Conservation (phyloP, 2,113 vertebrate genomes). For the Podarcis cretensis region DNA sequence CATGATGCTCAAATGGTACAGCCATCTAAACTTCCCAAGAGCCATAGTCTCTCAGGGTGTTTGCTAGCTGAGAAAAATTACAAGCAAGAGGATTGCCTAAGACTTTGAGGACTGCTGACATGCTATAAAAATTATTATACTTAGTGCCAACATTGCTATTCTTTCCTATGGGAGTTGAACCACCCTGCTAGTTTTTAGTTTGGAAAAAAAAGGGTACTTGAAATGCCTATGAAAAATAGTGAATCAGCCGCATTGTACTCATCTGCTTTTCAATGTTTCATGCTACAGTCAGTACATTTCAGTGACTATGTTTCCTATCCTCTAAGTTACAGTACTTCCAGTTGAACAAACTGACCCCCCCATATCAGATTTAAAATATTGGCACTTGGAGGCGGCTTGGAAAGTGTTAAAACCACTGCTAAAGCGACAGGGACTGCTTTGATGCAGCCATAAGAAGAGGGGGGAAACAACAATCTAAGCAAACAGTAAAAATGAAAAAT, state of each 20-base stretch:
- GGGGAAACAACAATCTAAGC: slow-evolving; percentile 32
- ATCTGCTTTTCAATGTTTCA: not conserved
- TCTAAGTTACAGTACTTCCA: not conserved
- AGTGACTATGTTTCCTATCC: not conserved
- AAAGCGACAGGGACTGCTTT: not conserved
- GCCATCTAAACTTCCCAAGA: too few relatives aligned
- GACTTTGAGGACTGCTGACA: not conserved
- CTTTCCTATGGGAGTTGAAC: not conserved
- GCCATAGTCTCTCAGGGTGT: too few relatives aligned
- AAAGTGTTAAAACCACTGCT: not conserved
- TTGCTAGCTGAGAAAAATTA: too few relatives aligned
- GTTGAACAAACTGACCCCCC: not conserved
- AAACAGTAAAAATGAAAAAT: slow-evolving; percentile 34
- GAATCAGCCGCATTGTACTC: not conserved
- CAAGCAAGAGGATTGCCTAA: not conserved
- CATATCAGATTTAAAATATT: slow-evolving; percentile 14
- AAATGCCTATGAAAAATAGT: not conserved
- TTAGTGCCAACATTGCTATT: not conserved
- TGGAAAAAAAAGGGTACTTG: not conserved
- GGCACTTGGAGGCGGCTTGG: not conserved
- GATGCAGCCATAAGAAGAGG: slow-evolving; percentile 20
- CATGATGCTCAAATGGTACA: too few relatives aligned
- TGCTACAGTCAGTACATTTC: not conserved
- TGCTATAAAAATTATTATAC: not conserved
- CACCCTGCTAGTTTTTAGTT: not conserved